Conservation (phyloP, 2,888 invertebrate species). For the Drosophila phalerata region DNA sequence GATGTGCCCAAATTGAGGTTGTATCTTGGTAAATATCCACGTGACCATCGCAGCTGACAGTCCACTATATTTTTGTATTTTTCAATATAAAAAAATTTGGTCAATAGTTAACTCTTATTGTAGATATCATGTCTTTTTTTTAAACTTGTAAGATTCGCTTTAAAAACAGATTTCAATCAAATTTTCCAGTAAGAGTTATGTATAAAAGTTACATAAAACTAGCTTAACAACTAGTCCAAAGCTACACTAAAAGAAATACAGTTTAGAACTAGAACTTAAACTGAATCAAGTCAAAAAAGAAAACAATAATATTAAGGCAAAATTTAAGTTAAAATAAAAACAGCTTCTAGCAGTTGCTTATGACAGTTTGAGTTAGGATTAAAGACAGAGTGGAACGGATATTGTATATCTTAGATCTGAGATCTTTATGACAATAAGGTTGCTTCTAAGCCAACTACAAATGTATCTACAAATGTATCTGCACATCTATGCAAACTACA, state of each 20-base stretch:
- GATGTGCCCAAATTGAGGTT: slow-evolving; percentile 64
- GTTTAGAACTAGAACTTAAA: background rate
- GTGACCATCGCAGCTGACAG: slow-evolving; percentile 51
- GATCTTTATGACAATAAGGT: slow-evolving; percentile 10
- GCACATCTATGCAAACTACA: slow-evolving; percentile 9
- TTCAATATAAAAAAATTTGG: background rate
- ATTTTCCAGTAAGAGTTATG: too few relatives aligned
- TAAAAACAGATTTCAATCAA: too few relatives aligned
- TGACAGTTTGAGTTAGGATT: slow-evolving; percentile 32
- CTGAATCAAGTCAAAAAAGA: background rate
- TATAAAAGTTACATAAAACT: background rate
- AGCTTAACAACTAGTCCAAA: background rate
- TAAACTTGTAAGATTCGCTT: too few relatives aligned
- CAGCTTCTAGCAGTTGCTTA: slow-evolving; percentile 17
- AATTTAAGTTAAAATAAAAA: background rate
- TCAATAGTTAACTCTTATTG: background rate
- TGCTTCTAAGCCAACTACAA: slow-evolving; percentile 22
- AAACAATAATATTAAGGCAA: background rate
- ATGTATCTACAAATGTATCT: slow-evolving; percentile 16
- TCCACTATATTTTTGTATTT: background rate
- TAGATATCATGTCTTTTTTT: too few relatives aligned
- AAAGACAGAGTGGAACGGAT: slow-evolving; percentile 6
- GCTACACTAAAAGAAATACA: background rate
- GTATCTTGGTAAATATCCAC: slow-evolving; percentile 37
- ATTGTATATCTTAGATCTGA: slow-evolving; percentile 4